phyloP scores from a whole-genome alignment of 2,888 invertebrate genomes.

The Heterodera filipjevi region DNA sequence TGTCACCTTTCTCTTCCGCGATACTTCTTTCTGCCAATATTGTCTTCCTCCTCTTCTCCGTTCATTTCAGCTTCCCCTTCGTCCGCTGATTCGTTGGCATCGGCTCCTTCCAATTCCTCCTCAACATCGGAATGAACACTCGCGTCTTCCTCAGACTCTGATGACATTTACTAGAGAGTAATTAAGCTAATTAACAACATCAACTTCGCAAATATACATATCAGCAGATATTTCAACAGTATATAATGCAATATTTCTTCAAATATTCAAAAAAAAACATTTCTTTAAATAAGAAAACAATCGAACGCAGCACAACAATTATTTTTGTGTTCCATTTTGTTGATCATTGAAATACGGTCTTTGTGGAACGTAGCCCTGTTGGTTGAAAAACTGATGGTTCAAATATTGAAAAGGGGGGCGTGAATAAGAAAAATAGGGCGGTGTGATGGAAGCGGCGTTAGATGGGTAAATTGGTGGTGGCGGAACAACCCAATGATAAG shows the following conservation, averaged over 20 bases:
- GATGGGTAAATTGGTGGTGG: neutral
- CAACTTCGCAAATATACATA: no score
- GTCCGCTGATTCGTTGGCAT: constrained; percentile 15
- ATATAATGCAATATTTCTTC: no score
- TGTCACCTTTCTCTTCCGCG: neutral
- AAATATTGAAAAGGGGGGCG: neutral
- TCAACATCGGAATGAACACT: constrained; percentile 25
- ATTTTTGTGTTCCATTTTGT: neutral
- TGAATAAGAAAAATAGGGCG: neutral
- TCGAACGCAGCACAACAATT: neutral
- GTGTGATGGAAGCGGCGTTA: neutral
- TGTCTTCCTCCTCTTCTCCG: neutral
- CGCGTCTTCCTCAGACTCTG: constrained; percentile 21
- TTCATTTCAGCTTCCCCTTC: constrained; percentile 9
- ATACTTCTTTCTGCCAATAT: neutral
- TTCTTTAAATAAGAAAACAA: neutral
- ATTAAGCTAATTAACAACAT: no score
- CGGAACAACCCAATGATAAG: neutral
- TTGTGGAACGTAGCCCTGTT: neutral
- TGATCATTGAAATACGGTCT: neutral
- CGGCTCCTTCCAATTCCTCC: constrained; percentile 7
- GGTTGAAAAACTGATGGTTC: neutral
- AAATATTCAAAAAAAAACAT: neutral
- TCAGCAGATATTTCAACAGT: no score
- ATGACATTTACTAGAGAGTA: constrained; percentile 14